Evolutionary conservation across 2,888 invertebrate species (phyloP), one percentile per base, ranked within the genome.

Genomic region (Exocentrus adspersus): DNA sequence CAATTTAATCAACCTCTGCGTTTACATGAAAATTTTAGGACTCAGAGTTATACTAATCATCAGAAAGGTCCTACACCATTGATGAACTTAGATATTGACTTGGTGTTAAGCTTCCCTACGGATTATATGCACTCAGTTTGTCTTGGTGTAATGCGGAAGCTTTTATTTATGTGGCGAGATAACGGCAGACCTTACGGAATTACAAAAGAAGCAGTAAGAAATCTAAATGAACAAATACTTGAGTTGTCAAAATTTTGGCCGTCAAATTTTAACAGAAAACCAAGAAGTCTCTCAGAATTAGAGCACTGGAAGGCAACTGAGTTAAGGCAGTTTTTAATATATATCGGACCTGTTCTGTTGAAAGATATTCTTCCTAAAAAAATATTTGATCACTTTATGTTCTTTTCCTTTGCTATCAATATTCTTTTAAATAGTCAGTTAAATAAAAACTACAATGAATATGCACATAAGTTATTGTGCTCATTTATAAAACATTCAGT

Each of bases 121-220:
- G 75, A 73, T 57, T 65, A 71, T n/a, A 74, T 75, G 74, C 74
- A 75, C 53, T 45, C 69, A 5, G 63, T 71, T 53, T 75, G 74
- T 63, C 30, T 70, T 14, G 70, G 68, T 19, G 59, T 68, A 16
- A 51, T 64, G 14, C 56, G 62, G 58, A 66, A 68, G 46, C 7
- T 69, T 9, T 54, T 69, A 12, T 63, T 48, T 45, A 2, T 65
- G 2, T 69, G 65, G 65, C 43, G 57, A 20, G 45, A 58, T 43
- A 46, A 57, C 17, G 41, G 54, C 19, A 50, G 48, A 46, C 16
- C 50, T 21, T 45, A 57, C 51, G 51, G 52, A 16, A 10, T 64
- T 9, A 51, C 30, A 30, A 30, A 14, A 19, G 42, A 30, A 17
- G 20, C 48, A 42, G 28, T 60, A 19, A 7, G 17, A 50, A 19